A percentile compares a stretch with the other conserved stretches of the same genome.
These are phyloP conservation scores for Sebastes hopkinsi DNA, from an alignment of 2,797 vertebrate genomes.

Conservation along the genomic window DNA sequence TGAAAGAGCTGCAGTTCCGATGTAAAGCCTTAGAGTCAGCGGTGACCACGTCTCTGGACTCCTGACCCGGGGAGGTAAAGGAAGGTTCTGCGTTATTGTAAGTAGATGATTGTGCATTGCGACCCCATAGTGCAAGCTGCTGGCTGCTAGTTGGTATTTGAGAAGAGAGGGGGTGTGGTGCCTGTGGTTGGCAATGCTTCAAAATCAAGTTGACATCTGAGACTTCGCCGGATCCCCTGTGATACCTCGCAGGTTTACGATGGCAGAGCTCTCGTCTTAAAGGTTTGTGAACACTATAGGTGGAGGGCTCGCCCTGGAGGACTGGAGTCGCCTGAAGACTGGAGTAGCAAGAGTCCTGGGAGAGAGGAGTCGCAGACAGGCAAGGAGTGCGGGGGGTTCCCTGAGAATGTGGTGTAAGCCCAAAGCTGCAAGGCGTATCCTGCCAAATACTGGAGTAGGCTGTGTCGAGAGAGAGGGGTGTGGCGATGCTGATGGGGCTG, in stretches of 20 bases:
- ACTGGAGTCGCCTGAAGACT: constrained; percentile 85
- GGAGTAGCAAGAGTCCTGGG: constrained; percentile 92
- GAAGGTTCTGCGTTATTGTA: constrained; percentile 32
- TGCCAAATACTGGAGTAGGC: constrained; percentile 96
- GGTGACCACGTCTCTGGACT: constrained; percentile 73
- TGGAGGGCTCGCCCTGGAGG: constrained; percentile 71
- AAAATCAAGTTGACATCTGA: constrained; percentile 59
- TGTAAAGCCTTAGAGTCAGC: constrained; percentile 66
- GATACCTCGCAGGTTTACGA: constrained; percentile 84
- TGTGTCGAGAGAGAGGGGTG: constrained; percentile 96
- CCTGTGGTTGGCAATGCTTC: constrained; percentile 77
- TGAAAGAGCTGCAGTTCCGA: constrained; percentile 44
- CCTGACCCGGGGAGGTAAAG: constrained; percentile 68
- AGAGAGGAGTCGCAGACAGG: constrained; percentile 87
- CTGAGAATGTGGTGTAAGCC: constrained; percentile 90
- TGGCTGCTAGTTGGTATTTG: constrained; percentile 77
- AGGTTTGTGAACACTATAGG: constrained; percentile 57
- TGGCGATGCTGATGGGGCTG: constrained; percentile 89
- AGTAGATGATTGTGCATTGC: constrained; percentile 55
- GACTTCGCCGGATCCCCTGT: constrained; percentile 66
- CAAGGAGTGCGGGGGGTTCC: constrained; percentile 93
- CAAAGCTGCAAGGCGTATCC: constrained; percentile 94
- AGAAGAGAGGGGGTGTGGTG: constrained; percentile 73
- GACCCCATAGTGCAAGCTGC: constrained; percentile 81
- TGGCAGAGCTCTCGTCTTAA: constrained; percentile 82